A percentile compares a stretch with the other conserved stretches of the same genome.
phyloP scores from a whole-genome alignment of 2,888 invertebrate genomes.

The Phanerotoma sp. region DNA sequence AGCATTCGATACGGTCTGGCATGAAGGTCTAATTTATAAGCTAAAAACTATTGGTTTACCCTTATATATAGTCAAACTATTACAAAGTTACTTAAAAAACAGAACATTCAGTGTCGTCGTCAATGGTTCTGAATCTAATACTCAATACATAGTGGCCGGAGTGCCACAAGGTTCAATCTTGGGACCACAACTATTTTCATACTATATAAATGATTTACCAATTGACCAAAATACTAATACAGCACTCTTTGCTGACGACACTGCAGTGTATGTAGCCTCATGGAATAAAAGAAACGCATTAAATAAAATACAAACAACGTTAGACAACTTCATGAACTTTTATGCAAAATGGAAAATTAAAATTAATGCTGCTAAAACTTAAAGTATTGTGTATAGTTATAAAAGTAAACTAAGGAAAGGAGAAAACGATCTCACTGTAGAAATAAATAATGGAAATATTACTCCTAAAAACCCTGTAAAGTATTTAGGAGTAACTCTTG shows the following conservation, averaged over 20 bases:
- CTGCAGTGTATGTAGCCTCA: slow-evolving; percentile 27
- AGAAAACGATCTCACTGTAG: neutral
- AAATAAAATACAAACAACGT: neutral
- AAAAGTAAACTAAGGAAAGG: slow-evolving; percentile 5
- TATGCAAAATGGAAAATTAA: slow-evolving; percentile 15
- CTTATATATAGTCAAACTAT: slow-evolving; percentile 24
- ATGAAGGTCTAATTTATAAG: neutral
- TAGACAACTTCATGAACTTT: neutral
- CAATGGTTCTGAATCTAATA: slow-evolving; percentile 12
- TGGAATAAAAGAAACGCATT: slow-evolving; percentile 9
- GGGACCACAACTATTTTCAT: slow-evolving; percentile 24
- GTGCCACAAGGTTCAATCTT: slow-evolving; percentile 38
- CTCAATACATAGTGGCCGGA: slow-evolving; percentile 31
- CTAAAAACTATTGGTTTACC: slow-evolving; percentile 4
- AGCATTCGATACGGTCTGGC: neutral
- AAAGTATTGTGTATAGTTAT: slow-evolving; percentile 7
- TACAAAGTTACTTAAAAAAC: neutral
- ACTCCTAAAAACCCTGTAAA: slow-evolving; percentile 11
- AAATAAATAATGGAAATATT: slow-evolving; percentile 4
- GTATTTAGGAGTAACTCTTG: slow-evolving; percentile 3
- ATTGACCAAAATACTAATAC: slow-evolving; percentile 11
- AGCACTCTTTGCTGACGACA: slow-evolving; percentile 33
- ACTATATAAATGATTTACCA: slow-evolving; percentile 16
- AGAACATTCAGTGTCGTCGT: neutral
- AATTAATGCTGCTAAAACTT: slow-evolving; percentile 17